These are phyloP conservation scores for Aricia artaxerxes DNA, from an alignment of 2,888 invertebrate genomes.

Conservation along the genomic window DNA sequence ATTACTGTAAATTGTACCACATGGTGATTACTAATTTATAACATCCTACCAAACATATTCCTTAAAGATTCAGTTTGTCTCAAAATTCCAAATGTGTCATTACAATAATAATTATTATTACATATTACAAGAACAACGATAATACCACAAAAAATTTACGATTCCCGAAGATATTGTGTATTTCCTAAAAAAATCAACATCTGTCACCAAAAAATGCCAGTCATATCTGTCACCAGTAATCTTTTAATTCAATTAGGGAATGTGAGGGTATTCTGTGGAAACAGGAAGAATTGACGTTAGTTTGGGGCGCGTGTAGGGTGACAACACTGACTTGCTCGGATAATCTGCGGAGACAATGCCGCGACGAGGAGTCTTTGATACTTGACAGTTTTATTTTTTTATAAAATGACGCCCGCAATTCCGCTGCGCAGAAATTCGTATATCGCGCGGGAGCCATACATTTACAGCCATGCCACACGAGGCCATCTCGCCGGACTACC, in stretches of 20 bases:
- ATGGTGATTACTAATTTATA: too few relatives aligned
- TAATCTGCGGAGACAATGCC: slow-evolving; percentile 60
- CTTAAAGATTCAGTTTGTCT: too few relatives aligned
- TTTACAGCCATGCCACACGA: too few relatives aligned
- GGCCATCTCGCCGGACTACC: too few relatives aligned
- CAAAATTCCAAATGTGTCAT: too few relatives aligned
- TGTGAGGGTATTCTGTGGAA: slow-evolving; percentile 37
- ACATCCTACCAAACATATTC: too few relatives aligned
- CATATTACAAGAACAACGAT: too few relatives aligned
- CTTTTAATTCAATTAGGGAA: slow-evolving; percentile 46
- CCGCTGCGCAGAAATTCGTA: too few relatives aligned
- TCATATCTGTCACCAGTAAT: slow-evolving; percentile 31
- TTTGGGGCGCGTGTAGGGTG: slow-evolving; percentile 62
- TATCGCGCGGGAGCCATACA: too few relatives aligned
- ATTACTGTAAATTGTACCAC: too few relatives aligned
- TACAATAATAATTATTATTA: too few relatives aligned
- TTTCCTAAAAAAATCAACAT: slow-evolving; percentile 32
- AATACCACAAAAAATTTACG: too few relatives aligned
- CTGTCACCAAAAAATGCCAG: not conserved
- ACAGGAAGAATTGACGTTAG: slow-evolving; percentile 37
- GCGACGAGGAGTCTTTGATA: slow-evolving; percentile 51
- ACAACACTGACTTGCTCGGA: slow-evolving; percentile 69
- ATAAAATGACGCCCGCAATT: not conserved
- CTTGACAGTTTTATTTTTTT: slow-evolving; percentile 40
- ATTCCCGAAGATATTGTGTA: not conserved